Evolutionary conservation across 2,113 vertebrate genomes (phyloP).

Genomic region (Bos taurus): ARS-UCD2.0 NC_037351.1:15034501-15035000

Average conservation of each 20-base stretch:
- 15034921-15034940: neutral
- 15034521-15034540: neutral
- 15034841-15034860: neutral
- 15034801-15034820: neutral
- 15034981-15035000: constrained; percentile 15
- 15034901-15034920: constrained; percentile 6
- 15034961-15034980: neutral
- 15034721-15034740: neutral
- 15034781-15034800: neutral
- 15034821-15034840: neutral
- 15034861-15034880: neutral
- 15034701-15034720: neutral
- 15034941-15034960: neutral
- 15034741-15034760: neutral
- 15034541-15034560: neutral
- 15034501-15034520: neutral
- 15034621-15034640: neutral
- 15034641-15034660: neutral
- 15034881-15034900: neutral
- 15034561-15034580: neutral
- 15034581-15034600: neutral
- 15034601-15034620: neutral
- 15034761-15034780: neutral
- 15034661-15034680: neutral
- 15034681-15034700: neutral